These are phyloP conservation scores for Catostomus latipinnis DNA, from an alignment of 2,797 vertebrate genomes.

Conservation along the genomic window DNA sequence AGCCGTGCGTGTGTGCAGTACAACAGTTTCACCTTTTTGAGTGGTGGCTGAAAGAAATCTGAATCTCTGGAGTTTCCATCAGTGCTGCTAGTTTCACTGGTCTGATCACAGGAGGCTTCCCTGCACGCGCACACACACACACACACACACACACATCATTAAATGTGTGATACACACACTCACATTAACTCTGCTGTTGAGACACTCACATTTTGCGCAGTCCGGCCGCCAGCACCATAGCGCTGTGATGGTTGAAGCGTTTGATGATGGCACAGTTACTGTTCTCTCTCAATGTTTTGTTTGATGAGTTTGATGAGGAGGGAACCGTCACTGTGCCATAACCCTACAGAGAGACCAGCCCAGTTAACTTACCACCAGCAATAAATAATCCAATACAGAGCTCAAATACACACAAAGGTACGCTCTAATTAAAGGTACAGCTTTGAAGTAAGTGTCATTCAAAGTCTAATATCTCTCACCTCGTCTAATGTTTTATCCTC, in stretches of 20 bases:
- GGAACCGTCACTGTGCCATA: conserved; percentile 84
- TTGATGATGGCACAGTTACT: conserved; percentile 98
- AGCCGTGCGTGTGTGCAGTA: no score
- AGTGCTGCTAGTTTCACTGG: conserved; percentile 89
- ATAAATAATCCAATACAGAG: no score
- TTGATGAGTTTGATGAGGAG: conserved; percentile 82
- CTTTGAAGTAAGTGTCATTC: no score
- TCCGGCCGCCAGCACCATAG: conserved; percentile 98
- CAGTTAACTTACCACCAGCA: no score
- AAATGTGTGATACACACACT: neutral
- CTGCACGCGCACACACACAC: conserved; percentile 69
- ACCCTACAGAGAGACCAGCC: conserved; percentile 76
- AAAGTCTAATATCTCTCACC: conserved; percentile 71
- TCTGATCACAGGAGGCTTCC: conserved; percentile 88
- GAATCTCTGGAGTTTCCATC: conserved; percentile 95
- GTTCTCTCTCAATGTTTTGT: conserved; percentile 89
- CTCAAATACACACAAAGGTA: no score
- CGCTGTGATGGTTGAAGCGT: conserved; percentile 98
- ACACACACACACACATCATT: neutral
- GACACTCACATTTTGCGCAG: conserved; percentile 86
- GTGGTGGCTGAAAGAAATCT: conserved; percentile 91
- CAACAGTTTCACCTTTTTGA: conserved; percentile 87
- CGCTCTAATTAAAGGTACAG: no score
- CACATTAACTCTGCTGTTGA: no score
- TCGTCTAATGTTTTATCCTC: conserved; percentile 97